These are phyloP conservation scores for Cephalopholis sonnerati DNA, from an alignment of 2,113 vertebrate species.

Conservation along the genomic window DNA sequence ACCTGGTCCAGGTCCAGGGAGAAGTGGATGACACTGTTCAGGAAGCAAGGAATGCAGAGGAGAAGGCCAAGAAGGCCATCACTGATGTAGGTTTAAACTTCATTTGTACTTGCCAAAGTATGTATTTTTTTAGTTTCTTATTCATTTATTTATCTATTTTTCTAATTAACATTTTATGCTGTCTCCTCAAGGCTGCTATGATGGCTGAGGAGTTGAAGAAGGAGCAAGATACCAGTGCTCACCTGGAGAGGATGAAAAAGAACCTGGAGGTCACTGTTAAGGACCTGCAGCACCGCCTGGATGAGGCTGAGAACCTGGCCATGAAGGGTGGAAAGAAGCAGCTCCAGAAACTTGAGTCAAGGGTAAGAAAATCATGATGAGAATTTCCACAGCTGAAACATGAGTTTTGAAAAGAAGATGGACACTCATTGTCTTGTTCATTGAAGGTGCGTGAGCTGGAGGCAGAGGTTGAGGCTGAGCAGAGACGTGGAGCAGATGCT, in stretches of 20 bases:
- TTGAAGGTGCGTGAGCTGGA: constrained; percentile 73
- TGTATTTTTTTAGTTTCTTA: not conserved
- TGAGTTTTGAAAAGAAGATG: not conserved
- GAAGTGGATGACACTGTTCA: constrained; percentile 13
- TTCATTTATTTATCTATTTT: no score
- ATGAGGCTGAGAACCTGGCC: constrained; percentile 92
- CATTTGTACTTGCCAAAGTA: not conserved
- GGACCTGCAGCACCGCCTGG: constrained; percentile 88
- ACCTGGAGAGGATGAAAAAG: constrained; percentile 96
- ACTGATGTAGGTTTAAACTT: constrained; percentile 10
- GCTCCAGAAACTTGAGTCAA: constrained; percentile 88
- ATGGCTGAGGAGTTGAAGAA: constrained; percentile 93
- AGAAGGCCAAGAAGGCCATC: no score
- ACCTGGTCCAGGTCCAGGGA: constrained; percentile 77
- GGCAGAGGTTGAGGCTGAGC: no score
- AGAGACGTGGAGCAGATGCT: no score
- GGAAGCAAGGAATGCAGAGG: no score
- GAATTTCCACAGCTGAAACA: not conserved
- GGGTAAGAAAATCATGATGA: constrained; percentile 76
- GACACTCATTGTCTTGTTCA: not conserved
- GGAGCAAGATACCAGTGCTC: constrained; percentile 90
- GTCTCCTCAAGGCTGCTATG: constrained; percentile 84
- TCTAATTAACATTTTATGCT: not conserved
- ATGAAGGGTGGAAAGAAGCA: constrained; percentile 91
- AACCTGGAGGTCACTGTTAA: constrained; percentile 89